Base-by-base conservation (phyloP, 2,113 vertebrate species). In the Hemicordylus capensis region DNA sequence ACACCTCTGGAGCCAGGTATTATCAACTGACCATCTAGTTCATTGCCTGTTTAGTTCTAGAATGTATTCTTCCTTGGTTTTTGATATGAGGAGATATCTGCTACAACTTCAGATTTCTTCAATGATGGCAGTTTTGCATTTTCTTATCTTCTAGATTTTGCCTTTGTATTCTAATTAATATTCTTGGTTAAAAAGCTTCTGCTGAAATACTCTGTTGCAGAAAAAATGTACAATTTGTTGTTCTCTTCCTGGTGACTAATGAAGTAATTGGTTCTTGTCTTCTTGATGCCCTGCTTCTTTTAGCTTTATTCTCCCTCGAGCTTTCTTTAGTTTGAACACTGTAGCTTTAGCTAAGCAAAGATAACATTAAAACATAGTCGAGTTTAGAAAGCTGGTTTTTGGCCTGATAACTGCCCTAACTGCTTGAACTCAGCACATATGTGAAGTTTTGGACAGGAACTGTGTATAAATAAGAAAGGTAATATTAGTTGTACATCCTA, bases 51-150 rank as follows among this genome's bases (percentile, higher is more conserved):
- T 80, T 51, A 84, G 84, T 90, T 81, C 22, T 20, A 87, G n/a
- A 83, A 75, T 34, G 54, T 70, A 92, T 88, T 90, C 24, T n/a
- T 86, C 92, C 72, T 39, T 85, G 15, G 81, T 84, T 88, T 81
- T 64, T 85, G 66, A 87, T 59, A 37, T 87, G 90, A 91, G 94
- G 91, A 86, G 56, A 84, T 93, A 89, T 93, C 93, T 95, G 93
- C 94, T 87, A 83, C 76, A 93, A 46, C 69, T 54, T 61, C 85
- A 76, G 8, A 54, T n/a, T 31, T 75, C 76, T 31, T 42, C 85
- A n/a, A n/a, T n/a, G n/a, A n/a, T n/a, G n/a, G n/a, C n/a, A n/a
- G n/a, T n/a, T 72, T 76, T 76, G 2, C 1, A 70, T 61, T 76
- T 37, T 87, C 89, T 89, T 93, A 85, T 92, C 89, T 89, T 95